These are phyloP conservation scores for Amia ocellicauda DNA, from an alignment of 2,113 vertebrate genomes.

Conservation along the genomic window DNA sequence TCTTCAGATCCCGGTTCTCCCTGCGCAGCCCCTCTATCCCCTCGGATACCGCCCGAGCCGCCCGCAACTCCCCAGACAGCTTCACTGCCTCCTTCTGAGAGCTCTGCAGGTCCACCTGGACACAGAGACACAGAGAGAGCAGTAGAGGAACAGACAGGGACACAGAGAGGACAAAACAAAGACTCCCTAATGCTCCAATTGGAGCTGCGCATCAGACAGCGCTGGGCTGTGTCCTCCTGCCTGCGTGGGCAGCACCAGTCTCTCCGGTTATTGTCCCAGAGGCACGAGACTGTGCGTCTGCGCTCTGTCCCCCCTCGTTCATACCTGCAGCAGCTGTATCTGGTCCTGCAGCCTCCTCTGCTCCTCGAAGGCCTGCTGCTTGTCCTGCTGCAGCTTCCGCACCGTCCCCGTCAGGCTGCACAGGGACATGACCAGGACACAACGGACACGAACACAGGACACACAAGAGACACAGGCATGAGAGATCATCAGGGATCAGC, in stretches of 20 bases:
- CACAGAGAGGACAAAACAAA: too few relatives aligned
- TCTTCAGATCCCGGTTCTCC: constrained; percentile 38
- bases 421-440: background rate
- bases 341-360: constrained; percentile 42
- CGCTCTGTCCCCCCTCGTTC: background rate
- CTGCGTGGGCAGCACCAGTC: too few relatives aligned
- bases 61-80: constrained; percentile 41
- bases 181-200: too few relatives aligned
- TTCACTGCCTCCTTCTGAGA: constrained; percentile 49
- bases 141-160: background rate
- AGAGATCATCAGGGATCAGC: background rate
- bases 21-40: constrained; percentile 32
- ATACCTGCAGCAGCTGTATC: constrained; percentile 56
- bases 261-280: too few relatives aligned
- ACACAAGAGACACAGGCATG: background rate
- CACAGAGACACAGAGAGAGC: background rate
- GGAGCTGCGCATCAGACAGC: too few relatives aligned
- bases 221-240: too few relatives aligned
- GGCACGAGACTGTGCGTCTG: background rate
- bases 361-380: background rate
- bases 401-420: constrained; percentile 43
- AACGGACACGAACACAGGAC: background rate
- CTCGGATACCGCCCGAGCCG: constrained; percentile 11
- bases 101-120: constrained; percentile 61
- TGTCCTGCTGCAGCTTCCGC: constrained; percentile 43